Base-by-base conservation (phyloP, 1,140 invertebrate genomes). In the Maniola jurtina region DNA sequence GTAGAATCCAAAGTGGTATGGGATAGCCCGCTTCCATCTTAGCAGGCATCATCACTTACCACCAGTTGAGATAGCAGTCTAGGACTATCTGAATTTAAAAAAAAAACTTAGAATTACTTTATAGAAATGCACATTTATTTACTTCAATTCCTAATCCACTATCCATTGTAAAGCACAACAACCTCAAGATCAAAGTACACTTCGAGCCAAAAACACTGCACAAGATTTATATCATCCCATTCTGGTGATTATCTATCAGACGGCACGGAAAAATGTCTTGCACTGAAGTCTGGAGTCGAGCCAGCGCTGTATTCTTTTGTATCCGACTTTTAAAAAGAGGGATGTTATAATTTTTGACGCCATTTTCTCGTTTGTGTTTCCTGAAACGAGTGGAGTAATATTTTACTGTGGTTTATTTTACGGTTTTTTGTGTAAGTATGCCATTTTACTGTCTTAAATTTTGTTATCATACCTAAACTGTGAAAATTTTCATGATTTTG, bases 201-300 rank as follows among this genome's bases (percentile, higher is more conserved):
- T 33, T 7, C 13, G 13, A n/a, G 54, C 54, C 54, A 55, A 55
- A 15, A 55, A 55, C 25, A n/a, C 33, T n/a, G 54, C 11, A 34
- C 13, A 55, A 55, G 54, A 55, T 55, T 34, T 55, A 55, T 55
- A 13, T 36, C 13, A 35, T 0, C 5, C 54, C 54, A 55, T 55
- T 55, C 35, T 35, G 54, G 54, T 36, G 25, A 55, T 55, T 55
- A 55, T 55, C 54, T 55, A 55, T 55, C 54, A 55, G 54, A 35
- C 54, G 54, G 15, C 15, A 34, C 25, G 34, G 54, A 55, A 55
- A 55, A 55, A 55, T 55, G 54, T 55, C 54, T 55, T 55, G 54
- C 54, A 35, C 54, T 55, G 54, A 11, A 15, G 35, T 55, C 33
- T 55, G 54, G 54, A 36, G 25, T 8, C 13, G 15, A 8, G 54